Conservation (phyloP, 2,797 vertebrate species). For the Sphenodon punctatus region DNA sequence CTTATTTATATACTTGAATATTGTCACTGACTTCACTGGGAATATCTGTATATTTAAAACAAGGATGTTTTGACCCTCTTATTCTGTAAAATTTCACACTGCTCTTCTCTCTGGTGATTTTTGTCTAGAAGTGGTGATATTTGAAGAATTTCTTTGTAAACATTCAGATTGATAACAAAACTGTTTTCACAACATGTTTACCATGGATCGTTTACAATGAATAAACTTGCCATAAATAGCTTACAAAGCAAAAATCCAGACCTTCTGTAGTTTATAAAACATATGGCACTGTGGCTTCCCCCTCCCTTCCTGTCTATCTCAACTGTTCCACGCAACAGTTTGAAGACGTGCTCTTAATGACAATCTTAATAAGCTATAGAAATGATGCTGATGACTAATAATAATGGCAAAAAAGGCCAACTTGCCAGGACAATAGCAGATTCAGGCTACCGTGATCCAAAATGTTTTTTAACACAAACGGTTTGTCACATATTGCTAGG, state of each 20-base stretch:
- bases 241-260: conserved; percentile 43
- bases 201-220: conserved; percentile 52
- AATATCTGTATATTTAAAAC: neutral
- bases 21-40: neutral
- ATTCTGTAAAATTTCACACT: neutral
- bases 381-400: too few relatives aligned
- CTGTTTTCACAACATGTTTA: conserved; percentile 32
- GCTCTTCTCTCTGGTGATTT: conserved; percentile 23
- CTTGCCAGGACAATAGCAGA: neutral
- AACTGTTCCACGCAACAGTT: conserved; percentile 12
- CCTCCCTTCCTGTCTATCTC: conserved; percentile 24
- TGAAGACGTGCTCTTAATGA: neutral
- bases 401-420: neutral
- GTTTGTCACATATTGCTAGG: neutral
- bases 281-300: neutral
- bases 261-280: conserved; percentile 3
- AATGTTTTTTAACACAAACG: neutral
- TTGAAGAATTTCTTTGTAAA: conserved; percentile 24
- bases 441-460: neutral
- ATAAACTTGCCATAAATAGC: too few relatives aligned
- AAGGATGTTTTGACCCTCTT: neutral
- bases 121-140: neutral
- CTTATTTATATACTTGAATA: neutral
- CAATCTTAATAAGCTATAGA: neutral
- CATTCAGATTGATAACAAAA: conserved; percentile 15